These are phyloP conservation scores for Chrosomus eos DNA, from an alignment of 2,797 vertebrate genomes.

Conservation along the genomic window DNA sequence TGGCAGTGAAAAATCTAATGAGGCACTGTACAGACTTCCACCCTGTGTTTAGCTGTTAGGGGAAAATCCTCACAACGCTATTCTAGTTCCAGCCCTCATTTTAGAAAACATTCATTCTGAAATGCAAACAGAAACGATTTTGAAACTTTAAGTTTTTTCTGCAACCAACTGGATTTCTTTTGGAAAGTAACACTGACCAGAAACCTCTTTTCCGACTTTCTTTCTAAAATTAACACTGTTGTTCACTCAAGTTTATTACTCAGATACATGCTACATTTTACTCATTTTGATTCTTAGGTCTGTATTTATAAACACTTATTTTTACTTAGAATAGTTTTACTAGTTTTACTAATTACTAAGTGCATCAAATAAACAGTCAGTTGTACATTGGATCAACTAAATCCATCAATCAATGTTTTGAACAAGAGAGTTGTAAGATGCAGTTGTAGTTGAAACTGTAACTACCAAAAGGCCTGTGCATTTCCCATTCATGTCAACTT, in stretches of 20 bases:
- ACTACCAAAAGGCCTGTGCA: slow-evolving; percentile 50
- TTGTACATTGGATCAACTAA: neutral
- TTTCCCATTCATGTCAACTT: slow-evolving; percentile 57
- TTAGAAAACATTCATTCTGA: slow-evolving; percentile 17
- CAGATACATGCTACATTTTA: neutral
- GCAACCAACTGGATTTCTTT: slow-evolving; percentile 2
- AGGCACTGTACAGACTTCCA: slow-evolving; percentile 61
- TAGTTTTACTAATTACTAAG: neutral
- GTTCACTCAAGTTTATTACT: neutral
- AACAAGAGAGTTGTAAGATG: neutral
- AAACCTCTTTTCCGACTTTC: neutral
- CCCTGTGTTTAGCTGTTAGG: slow-evolving; percentile 64
- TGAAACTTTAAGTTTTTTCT: neutral
- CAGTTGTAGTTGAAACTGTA: neutral
- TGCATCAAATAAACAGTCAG: neutral
- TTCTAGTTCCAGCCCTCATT: slow-evolving; percentile 51
- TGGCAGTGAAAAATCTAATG: slow-evolving; percentile 66
- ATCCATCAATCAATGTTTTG: neutral
- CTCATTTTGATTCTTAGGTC: neutral
- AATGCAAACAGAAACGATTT: neutral
- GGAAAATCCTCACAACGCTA: slow-evolving; percentile 63
- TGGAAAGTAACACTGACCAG: slow-evolving; percentile 2
- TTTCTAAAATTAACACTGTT: slow-evolving; percentile 1
- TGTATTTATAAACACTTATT: neutral
- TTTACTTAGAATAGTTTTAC: neutral